Evolutionary conservation across 2,888 invertebrate species (phyloP).

Genomic region (Acanthosepion esculentum): DNA sequence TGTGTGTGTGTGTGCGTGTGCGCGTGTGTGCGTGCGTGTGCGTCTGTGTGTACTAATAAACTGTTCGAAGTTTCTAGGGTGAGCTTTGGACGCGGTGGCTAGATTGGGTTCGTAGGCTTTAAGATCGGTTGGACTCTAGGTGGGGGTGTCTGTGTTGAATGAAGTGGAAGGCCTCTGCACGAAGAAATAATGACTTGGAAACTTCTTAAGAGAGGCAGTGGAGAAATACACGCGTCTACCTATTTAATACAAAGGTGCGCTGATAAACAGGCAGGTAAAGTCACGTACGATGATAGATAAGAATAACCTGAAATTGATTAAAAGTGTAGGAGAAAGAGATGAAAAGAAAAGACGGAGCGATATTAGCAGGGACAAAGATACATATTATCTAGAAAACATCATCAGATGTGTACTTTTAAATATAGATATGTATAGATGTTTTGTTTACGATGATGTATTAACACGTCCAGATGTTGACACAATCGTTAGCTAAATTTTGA

Average conservation of each 20-base stretch:
- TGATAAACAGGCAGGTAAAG: neutral
- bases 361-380: neutral
- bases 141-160: constrained; percentile 7
- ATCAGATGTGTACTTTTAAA: neutral
- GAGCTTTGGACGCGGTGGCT: neutral
- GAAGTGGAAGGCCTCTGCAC: neutral
- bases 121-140: neutral
- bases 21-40: neutral
- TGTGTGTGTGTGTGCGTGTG: too few relatives aligned
- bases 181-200: neutral
- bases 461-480: too few relatives aligned
- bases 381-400: neutral
- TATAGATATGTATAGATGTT: neutral
- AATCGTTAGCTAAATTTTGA: too few relatives aligned
- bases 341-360: neutral
- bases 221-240: neutral
- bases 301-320: neutral
- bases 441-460: too few relatives aligned
- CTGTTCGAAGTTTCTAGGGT: neutral
- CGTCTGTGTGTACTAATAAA: neutral
- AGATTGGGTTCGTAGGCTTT: neutral
- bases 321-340: neutral
- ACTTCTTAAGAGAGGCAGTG: neutral
- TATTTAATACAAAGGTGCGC: neutral
- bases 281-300: neutral